Conservation (phyloP, 2,113 vertebrate species). For the Galeopterus variegatus region DNA sequence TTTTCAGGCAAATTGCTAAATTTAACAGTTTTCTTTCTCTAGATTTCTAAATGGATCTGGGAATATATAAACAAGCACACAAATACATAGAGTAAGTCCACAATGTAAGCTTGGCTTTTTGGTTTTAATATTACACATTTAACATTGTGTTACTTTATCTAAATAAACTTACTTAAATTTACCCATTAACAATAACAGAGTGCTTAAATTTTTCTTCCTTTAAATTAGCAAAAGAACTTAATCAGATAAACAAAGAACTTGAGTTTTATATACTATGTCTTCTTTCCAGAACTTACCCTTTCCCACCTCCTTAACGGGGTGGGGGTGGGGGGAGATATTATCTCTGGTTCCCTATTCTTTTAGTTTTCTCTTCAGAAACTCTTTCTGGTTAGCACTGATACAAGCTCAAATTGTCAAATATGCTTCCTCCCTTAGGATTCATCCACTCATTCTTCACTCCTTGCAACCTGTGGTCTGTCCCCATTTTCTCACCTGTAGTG, state of each 20-base stretch:
- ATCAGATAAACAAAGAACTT: neutral
- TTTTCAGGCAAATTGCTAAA: neutral
- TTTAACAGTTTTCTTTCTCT: neutral
- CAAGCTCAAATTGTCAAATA: neutral
- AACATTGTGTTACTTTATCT: neutral
- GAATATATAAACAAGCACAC: neutral
- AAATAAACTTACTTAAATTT: slow-evolving; percentile 35
- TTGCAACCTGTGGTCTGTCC: neutral
- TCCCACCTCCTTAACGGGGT: neutral
- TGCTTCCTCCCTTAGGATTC: neutral
- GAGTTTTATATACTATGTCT: neutral
- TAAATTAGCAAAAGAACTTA: neutral
- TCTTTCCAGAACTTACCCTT: neutral
- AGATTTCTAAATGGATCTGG: neutral
- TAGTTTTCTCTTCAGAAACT: neutral
- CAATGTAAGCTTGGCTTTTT: neutral
- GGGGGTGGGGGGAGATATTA: too few species aligned
- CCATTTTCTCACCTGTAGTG: neutral
- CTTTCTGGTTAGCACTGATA: neutral
- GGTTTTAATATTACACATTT: neutral
- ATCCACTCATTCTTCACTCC: neutral
- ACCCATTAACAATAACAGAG: neutral
- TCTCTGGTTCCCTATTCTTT: neutral
- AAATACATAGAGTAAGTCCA: neutral
- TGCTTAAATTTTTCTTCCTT: neutral